Evolutionary conservation across 2,113 vertebrate species (phyloP).

Genomic region (Tor tambroides): DNA sequence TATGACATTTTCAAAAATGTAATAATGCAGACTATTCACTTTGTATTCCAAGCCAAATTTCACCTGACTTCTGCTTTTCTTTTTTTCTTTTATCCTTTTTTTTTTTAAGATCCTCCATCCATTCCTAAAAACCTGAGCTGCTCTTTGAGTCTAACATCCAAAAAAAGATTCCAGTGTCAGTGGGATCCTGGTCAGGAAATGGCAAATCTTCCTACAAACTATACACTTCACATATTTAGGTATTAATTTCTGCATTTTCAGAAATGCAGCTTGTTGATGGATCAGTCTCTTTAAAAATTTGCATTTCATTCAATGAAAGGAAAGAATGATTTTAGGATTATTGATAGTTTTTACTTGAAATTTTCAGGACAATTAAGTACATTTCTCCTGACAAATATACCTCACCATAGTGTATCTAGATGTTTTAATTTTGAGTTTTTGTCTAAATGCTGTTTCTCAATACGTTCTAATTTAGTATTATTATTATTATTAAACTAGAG

Average conservation of each 20-base stretch:
- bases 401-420: too few species aligned
- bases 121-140: conserved; percentile 84
- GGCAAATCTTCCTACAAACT: conserved; percentile 70
- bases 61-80: not conserved
- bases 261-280: not conserved
- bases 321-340: not conserved
- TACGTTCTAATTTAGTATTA: too few species aligned
- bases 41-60: not conserved
- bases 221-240: conserved; percentile 71
- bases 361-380: not conserved
- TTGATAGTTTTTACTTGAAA: not conserved
- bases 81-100: too few species aligned
- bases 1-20: not conserved
- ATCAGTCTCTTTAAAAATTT: not conserved
- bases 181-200: conserved; percentile 80
- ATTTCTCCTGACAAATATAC: not conserved
- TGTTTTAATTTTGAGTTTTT: not conserved
- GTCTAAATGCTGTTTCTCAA: not conserved
- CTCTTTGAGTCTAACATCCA: conserved; percentile 74
- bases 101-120: conserved; percentile 78
- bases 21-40: not conserved
- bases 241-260: not conserved
- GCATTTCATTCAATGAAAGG: not conserved
- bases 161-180: conserved; percentile 75
- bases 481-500: not conserved